Percentiles rank a stretch among this genome's conserved stretches.
phyloP scores from a whole-genome alignment of 1,140 invertebrate species.

The Chelonus insularis region DNA sequence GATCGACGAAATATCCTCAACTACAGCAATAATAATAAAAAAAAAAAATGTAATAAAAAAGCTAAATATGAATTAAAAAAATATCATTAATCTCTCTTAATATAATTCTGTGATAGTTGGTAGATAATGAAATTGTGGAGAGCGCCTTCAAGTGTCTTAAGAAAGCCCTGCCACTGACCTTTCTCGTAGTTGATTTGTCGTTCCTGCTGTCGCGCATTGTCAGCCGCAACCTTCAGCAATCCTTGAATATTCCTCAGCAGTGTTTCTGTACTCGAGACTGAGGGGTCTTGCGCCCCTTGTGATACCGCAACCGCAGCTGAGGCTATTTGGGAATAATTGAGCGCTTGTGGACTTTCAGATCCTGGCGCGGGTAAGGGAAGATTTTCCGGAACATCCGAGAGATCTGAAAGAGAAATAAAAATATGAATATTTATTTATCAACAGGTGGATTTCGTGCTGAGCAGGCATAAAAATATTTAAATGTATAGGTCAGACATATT shows the following conservation, averaged over 20 bases:
- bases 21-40: conserved; percentile 1
- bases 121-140: conserved; percentile 60
- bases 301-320: conserved; percentile 54
- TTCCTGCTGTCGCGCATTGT: conserved; percentile 93
- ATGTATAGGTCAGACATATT: conserved; percentile 17
- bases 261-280: conserved; percentile 84
- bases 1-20: too few species aligned
- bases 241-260: conserved; percentile 93
- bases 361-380: conserved; percentile 64
- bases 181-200: conserved; percentile 94
- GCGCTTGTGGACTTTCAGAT: conserved; percentile 67
- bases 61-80: neutral
- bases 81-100: conserved; percentile 52
- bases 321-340: conserved; percentile 73
- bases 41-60: neutral
- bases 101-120: conserved; percentile 56
- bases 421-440: conserved; percentile 8
- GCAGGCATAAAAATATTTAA: conserved; percentile 21
- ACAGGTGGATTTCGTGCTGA: conserved; percentile 26
- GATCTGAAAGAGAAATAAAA: conserved; percentile 55
- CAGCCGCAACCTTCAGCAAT: conserved; percentile 90
- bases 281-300: conserved; percentile 59
- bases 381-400: conserved; percentile 68
- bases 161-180: conserved; percentile 71
- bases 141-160: conserved; percentile 60